Conservation (phyloP, 2,888 invertebrate genomes). For the Mesodorylaimus sp. region DNA sequence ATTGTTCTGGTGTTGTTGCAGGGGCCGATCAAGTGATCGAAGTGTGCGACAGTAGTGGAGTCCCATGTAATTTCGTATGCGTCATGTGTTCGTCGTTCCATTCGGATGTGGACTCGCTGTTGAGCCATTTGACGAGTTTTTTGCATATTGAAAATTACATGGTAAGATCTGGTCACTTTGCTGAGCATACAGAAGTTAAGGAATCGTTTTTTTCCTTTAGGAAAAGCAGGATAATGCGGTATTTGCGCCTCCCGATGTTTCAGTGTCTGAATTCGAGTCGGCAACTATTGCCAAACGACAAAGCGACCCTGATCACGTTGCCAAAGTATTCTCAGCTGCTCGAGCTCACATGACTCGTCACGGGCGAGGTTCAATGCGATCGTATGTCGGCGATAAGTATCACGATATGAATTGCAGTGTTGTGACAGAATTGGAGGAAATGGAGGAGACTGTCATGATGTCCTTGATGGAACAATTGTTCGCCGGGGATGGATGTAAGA, state of each 20-base stretch:
- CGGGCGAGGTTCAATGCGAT: conserved; percentile 5
- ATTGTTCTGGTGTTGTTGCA: too few relatives aligned
- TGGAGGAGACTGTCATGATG: conserved; percentile 5
- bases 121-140: conserved; percentile 6
- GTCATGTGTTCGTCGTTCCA: not conserved
- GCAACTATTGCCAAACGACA: not conserved
- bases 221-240: not conserved
- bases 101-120: not conserved
- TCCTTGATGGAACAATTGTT: conserved; percentile 5
- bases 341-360: not conserved
- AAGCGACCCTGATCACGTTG: not conserved
- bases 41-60: too few relatives aligned
- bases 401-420: not conserved
- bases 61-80: conserved; percentile 9
- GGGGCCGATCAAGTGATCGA: conserved; percentile 8
- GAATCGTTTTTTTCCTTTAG: not conserved
- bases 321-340: not conserved
- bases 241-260: not conserved
- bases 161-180: conserved; percentile 1
- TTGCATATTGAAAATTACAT: conserved; percentile 10
- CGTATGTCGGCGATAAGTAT: conserved; percentile 1
- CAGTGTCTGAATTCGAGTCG: not conserved
- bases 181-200: not conserved
- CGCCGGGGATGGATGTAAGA: not conserved
- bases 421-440: not conserved